Conservation (phyloP, 2,113 vertebrate species). For the Sturnira hondurensis region DNA sequence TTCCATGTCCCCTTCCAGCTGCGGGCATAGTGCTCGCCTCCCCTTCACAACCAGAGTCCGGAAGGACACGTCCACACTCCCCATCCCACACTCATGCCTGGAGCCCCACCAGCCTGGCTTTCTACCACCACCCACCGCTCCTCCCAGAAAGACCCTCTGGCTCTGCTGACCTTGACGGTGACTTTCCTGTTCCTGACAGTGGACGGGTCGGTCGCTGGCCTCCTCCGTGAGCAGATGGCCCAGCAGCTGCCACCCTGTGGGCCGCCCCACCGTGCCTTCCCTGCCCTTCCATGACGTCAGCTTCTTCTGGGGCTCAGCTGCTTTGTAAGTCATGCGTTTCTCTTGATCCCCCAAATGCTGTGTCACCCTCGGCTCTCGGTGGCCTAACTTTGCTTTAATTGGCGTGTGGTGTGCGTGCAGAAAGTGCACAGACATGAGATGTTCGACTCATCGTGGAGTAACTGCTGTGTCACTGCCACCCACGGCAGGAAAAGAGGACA, state of each 20-base stretch:
- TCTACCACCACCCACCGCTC: background rate
- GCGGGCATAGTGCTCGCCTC: rapidly evolving
- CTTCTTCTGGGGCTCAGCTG: background rate
- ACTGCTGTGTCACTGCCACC: background rate
- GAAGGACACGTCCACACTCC: background rate
- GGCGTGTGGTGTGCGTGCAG: no score
- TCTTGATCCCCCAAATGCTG: background rate
- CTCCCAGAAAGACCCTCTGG: background rate
- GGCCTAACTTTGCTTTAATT: background rate
- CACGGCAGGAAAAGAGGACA: background rate
- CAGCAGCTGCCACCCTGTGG: background rate
- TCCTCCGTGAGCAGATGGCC: background rate
- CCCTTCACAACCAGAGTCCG: background rate
- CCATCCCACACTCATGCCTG: background rate
- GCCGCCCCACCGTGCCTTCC: background rate
- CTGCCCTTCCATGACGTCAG: rapidly evolving
- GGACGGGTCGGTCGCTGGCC: rapidly evolving
- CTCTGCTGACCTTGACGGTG: rapidly evolving
- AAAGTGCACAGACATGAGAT: background rate
- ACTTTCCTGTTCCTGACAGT: background rate
- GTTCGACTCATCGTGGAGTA: rapidly evolving
- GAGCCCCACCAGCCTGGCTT: background rate
- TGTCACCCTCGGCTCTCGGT: background rate
- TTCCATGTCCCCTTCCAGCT: background rate
- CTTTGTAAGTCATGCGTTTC: rapidly evolving